phyloP scores from a whole-genome alignment of 37 sponge, comb jelly and placozoan species.

The Mnemiopsis leidyi region DNA sequence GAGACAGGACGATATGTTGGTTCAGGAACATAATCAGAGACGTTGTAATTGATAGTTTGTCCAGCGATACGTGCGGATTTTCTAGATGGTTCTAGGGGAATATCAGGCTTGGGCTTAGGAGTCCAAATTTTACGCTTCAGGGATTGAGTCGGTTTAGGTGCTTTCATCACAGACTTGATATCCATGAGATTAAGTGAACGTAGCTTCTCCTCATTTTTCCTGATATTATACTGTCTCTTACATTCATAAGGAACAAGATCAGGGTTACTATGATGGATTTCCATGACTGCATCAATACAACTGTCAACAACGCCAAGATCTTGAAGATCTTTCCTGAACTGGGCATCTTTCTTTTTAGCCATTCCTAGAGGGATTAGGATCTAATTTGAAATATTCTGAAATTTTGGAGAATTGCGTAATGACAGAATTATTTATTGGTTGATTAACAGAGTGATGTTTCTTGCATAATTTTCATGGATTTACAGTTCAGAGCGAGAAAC shows the following conservation, averaged over 20 bases:
- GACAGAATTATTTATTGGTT: too few species aligned
- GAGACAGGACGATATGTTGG: neutral
- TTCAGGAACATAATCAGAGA: neutral
- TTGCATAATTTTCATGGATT: too few species aligned
- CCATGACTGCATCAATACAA: neutral
- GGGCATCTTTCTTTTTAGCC: neutral
- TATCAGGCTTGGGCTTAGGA: neutral
- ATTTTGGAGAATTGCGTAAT: too few species aligned
- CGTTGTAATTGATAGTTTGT: neutral
- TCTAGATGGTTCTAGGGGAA: constrained; percentile 8
- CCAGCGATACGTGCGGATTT: constrained; percentile 50
- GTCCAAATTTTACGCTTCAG: constrained; percentile 11
- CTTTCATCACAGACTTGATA: neutral
- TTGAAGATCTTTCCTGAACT: neutral
- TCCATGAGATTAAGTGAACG: neutral
- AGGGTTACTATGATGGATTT: neutral
- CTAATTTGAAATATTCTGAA: neutral
- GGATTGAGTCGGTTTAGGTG: neutral
- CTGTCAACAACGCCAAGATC: neutral
- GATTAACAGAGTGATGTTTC: too few species aligned
- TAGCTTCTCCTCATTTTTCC: constrained; percentile 25
- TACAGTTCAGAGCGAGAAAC: too few species aligned
- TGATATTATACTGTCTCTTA: constrained; percentile 17
- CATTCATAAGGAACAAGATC: constrained; percentile 26
- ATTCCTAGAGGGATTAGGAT: too few species aligned